Base-by-base conservation (phyloP, 2,888 invertebrate genomes). In the Parnassius smintheus region DNA sequence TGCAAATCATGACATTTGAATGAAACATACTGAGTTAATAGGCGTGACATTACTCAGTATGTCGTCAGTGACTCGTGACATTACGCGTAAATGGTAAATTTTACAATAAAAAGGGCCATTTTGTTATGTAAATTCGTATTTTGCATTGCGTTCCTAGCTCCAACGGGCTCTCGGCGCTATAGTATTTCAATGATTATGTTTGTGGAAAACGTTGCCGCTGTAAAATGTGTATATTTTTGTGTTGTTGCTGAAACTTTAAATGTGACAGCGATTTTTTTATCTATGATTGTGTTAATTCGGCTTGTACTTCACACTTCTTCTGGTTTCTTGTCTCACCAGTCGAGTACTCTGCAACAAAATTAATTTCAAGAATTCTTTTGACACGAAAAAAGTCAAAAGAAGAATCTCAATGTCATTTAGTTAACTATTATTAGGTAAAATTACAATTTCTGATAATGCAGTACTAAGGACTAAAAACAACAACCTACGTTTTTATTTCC, bases 111-210 rank as follows among this genome's bases (percentile, higher is more conserved):
- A 60, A 49, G 48, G 48, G 54, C 60, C 60, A 60, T 54, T 60
- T 54, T 54, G 60, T 54, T 60, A 60, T 49, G 60, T 54, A 60
- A 60, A 60, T 60, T 60, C 12, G 54, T 54, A 60, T 55, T 54
- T 54, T 54, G 49, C 54, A 54, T 54, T 54, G 42, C 53, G 54
- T 48, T 35, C 49, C 54, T 22, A 49, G 54, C 53, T 35, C 54
- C 54, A 42, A 54, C 41, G 48, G 60, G 46, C 59, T 54, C 22
- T 35, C 42, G 35, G 13, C 44, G 54, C 49, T 35, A 48, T 59
- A 18, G 18, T 18, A 54, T 42, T 49, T 60, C 60, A 53, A 35
- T 35, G 25, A 57, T 57, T 57, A 57, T 50, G 41, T 42, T 57
- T 18, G 18, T 41, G 10, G 9, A 13, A 42, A 56, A 50, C 18